Evolutionary conservation across 2,888 invertebrate species (phyloP).

Genomic region (Lacanobia oleracea): DNA sequence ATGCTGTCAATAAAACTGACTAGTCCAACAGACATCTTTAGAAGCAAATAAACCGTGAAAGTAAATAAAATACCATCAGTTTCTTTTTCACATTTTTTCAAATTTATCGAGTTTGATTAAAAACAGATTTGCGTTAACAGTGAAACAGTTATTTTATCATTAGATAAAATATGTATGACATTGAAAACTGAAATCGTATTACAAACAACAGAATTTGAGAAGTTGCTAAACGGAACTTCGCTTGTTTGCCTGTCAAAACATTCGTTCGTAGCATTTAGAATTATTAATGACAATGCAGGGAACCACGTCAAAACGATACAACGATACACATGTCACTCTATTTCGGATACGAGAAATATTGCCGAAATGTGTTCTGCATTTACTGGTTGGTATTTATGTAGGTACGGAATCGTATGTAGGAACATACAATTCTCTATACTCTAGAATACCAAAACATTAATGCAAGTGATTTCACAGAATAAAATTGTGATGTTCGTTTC

Average conservation of each 20-base stretch:
- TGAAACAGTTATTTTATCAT: background rate
- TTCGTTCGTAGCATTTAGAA: conserved; percentile 2
- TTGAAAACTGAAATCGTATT: background rate
- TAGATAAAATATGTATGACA: background rate
- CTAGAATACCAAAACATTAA: background rate
- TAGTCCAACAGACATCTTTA: background rate
- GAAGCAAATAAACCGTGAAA: background rate
- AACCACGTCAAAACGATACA: conserved; percentile 7
- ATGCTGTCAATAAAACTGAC: too few species aligned
- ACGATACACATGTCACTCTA: conserved; percentile 4
- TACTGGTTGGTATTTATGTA: background rate
- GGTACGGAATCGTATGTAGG: background rate
- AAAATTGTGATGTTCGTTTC: too few species aligned
- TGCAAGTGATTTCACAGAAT: background rate
- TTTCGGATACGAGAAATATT: background rate
- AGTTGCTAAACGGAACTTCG: conserved; percentile 1
- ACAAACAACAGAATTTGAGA: conserved; percentile 16
- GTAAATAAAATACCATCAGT: too few species aligned
- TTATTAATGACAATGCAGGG: conserved; percentile 32
- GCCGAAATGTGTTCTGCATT: background rate
- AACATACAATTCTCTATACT: too few species aligned
- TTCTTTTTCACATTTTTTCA: background rate
- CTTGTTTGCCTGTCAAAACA: conserved; percentile 31
- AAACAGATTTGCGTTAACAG: background rate
- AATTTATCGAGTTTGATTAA: background rate